A percentile compares a stretch with the other conserved stretches of the same genome.
phyloP scores from a whole-genome alignment of 2,888 invertebrate species.

The Thymelicus lineola region DNA sequence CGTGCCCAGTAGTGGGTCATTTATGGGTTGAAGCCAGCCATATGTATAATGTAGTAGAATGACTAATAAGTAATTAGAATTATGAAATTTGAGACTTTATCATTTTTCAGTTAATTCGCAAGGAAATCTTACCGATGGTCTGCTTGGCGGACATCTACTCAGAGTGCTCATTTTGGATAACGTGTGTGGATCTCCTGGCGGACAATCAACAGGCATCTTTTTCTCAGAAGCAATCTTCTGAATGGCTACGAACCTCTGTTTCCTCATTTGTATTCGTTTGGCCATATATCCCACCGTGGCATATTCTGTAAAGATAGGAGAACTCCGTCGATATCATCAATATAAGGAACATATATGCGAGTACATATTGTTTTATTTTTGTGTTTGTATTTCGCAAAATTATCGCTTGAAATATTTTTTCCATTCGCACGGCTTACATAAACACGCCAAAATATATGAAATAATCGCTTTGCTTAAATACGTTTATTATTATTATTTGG shows the following conservation, averaged over 20 bases:
- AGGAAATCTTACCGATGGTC: conserved; percentile 76
- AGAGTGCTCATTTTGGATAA: conserved; percentile 92
- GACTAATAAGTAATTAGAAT: no score
- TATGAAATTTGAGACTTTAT: no score
- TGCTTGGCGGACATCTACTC: conserved; percentile 84
- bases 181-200: conserved; percentile 88
- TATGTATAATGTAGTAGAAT: no score
- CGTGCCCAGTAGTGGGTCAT: no score
- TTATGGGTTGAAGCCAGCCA: no score
- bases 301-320: conserved; percentile 90
- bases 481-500: no score
- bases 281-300: conserved; percentile 99
- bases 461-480: conserved; percentile 44
- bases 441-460: background rate
- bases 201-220: conserved; percentile 93
- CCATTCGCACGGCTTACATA: background rate
- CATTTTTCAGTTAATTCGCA: no score
- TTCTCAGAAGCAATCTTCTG: conserved; percentile 97
- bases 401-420: background rate
- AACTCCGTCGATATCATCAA: conserved; percentile 46
- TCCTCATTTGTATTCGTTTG: conserved; percentile 98
- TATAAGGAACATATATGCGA: conserved; percentile 12
- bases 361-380: background rate
- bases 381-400: conserved; percentile 16
- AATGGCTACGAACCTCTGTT: conserved; percentile 95